Conservation (phyloP, 2,888 invertebrate genomes). For the Drosophila stalkeri region DNA sequence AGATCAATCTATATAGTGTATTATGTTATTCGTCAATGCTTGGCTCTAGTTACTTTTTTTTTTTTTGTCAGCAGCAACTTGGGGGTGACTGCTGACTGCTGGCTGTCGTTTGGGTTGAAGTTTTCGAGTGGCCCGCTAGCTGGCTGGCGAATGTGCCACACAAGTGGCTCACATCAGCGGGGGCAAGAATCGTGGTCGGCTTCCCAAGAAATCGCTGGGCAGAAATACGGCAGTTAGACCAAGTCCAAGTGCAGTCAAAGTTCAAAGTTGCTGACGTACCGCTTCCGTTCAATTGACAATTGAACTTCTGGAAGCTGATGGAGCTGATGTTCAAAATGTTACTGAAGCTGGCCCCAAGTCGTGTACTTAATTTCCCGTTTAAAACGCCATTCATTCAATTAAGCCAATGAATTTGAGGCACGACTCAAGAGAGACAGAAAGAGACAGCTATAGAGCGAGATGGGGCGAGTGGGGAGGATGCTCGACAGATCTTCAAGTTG, state of each 20-base stretch:
- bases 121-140: conserved; percentile 70
- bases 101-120: conserved; percentile 18
- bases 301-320: conserved; percentile 64
- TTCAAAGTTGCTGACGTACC: conserved; percentile 75
- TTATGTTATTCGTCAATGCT: neutral
- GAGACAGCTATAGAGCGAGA: neutral
- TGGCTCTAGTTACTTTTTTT: neutral
- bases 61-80: conserved; percentile 35
- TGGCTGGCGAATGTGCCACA: conserved; percentile 74
- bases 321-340: conserved; percentile 16
- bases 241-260: conserved; percentile 59
- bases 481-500: conserved; percentile 50
- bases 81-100: conserved; percentile 61
- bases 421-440: conserved; percentile 12
- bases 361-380: conserved; percentile 83
- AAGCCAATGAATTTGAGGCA: conserved; percentile 84
- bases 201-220: conserved; percentile 65
- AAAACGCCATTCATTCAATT: conserved; percentile 84
- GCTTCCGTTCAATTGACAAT: conserved; percentile 83
- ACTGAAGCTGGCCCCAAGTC: conserved; percentile 44
- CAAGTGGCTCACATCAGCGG: conserved; percentile 85
- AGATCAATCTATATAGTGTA: neutral
- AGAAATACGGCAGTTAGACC: conserved; percentile 2
- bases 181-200: conserved; percentile 42
- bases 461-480: conserved; percentile 9